Evolutionary conservation across 2,888 invertebrate species (phyloP).

Genomic region (Hirtodrosophila alboralis): DNA sequence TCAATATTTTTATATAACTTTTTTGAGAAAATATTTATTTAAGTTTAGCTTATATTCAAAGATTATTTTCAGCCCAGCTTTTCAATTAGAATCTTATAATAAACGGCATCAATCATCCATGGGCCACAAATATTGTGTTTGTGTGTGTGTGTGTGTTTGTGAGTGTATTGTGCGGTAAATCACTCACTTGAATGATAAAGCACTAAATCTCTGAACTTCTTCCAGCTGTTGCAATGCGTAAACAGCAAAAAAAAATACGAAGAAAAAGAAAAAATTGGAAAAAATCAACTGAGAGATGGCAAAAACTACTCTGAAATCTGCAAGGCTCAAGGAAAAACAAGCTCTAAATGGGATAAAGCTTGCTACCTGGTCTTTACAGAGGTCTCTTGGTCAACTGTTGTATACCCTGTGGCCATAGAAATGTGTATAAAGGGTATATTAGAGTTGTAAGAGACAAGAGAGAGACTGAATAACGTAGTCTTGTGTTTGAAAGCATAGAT

Average conservation of each 20-base stretch:
- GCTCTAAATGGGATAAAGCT: conserved; percentile 36
- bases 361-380: conserved; percentile 16
- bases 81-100: conserved; percentile 48
- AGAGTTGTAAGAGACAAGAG: too few species aligned
- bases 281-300: conserved; percentile 16
- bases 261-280: neutral
- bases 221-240: conserved; percentile 10
- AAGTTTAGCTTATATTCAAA: neutral
- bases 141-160: too few species aligned
- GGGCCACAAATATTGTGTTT: conserved; percentile 13
- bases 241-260: neutral
- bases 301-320: neutral
- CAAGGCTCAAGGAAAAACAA: conserved; percentile 20
- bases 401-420: too few species aligned
- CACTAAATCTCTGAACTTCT: neutral
- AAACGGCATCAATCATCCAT: conserved; percentile 53
- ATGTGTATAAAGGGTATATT: too few species aligned
- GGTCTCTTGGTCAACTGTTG: conserved; percentile 17
- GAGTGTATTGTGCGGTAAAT: conserved; percentile 45
- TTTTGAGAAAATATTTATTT: too few species aligned
- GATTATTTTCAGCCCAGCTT: conserved; percentile 11
- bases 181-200: conserved; percentile 49
- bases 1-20: too few species aligned
- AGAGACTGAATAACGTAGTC: too few species aligned
- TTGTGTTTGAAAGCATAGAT: too few species aligned